Base-by-base conservation (phyloP, 1,140 invertebrate genomes). In the Neotoxoptera formosana region DNA sequence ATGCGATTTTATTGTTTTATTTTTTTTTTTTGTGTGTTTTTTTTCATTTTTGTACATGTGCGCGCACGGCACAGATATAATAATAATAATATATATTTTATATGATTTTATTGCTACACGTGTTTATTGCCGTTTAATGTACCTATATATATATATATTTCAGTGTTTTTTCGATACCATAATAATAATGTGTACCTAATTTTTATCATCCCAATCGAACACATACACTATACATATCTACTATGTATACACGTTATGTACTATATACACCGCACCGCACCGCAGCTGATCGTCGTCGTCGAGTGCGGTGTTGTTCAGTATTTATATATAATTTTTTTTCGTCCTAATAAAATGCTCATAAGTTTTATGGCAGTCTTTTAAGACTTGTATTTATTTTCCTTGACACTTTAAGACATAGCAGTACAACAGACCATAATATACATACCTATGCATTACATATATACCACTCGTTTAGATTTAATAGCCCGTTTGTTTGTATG, bases 1-100 rank as follows among this genome's bases (percentile, higher is more conserved):
- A 91, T n/a, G 90, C 90, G 7, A 91, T 91, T 91, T 94, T 51
- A 93, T 60, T 94, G 94, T 93, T 94, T 94, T 94, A 93, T 94
- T 47, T 53, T 53, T 36, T 36, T n/a, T 51, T 48, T 41, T 41
- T 41, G 41, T 41, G 41, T 41, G 41, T 41, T 94, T 47, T 53
- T 51, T 89, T 53, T 21, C 51, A 36, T 56, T 47, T 51, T 51
- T 48, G 34, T 89, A 8, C n/a, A n/a, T n/a, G n/a, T n/a, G n/a
- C 34, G 56, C 23, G 88, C 48, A 34, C 41, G 41, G 41, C 34
- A 91, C 36, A 48, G 60, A 76, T 76, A 76, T 76, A 48, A 53
- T 53, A 60, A 90, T 47, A 53, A 30, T 76, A 91, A 92, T 92
- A 81, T 83, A 83, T 92, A 92, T 67, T 67, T 91, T 47, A 91